These are phyloP conservation scores for Heliconius himera DNA, from an alignment of 1,140 invertebrate genomes.

Conservation along the genomic window DNA sequence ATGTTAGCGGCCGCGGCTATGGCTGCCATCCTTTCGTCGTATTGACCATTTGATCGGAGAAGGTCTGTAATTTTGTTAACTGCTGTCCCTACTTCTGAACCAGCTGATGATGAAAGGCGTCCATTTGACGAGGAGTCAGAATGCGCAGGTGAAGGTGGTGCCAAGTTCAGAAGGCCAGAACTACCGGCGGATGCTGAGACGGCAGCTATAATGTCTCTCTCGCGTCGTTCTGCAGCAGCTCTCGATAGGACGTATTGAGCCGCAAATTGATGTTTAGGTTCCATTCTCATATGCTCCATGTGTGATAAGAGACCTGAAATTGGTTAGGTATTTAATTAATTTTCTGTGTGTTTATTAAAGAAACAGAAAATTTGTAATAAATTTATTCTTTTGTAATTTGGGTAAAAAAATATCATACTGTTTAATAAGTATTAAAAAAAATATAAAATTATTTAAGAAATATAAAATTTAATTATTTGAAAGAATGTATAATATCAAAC, in stretches of 20 bases:
- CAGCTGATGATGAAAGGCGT: conserved; percentile 88
- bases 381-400: too few species aligned
- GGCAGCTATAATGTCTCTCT: conserved; percentile 90
- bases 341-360: too few species aligned
- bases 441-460: too few species aligned
- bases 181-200: conserved; percentile 83
- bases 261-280: conserved; percentile 97
- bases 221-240: conserved; percentile 93
- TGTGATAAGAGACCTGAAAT: conserved; percentile 92
- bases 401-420: too few species aligned
- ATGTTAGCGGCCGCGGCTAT: conserved; percentile 88
- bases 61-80: conserved; percentile 88
- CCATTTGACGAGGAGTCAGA: conserved; percentile 91
- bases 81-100: conserved; percentile 88
- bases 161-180: conserved; percentile 82
- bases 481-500: too few species aligned
- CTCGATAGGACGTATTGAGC: conserved; percentile 95
- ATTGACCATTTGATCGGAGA: conserved; percentile 82
- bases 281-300: conserved; percentile 98
- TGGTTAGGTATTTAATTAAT: not conserved
- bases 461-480: too few species aligned
- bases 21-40: conserved; percentile 88
- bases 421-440: too few species aligned
- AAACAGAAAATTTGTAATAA: too few species aligned
- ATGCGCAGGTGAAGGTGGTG: conserved; percentile 90